Evolutionary conservation across 2,113 vertebrate genomes (phyloP), one percentile per base, ranked within the genome.

Genomic region (Pygoscelis antarcticus): DNA sequence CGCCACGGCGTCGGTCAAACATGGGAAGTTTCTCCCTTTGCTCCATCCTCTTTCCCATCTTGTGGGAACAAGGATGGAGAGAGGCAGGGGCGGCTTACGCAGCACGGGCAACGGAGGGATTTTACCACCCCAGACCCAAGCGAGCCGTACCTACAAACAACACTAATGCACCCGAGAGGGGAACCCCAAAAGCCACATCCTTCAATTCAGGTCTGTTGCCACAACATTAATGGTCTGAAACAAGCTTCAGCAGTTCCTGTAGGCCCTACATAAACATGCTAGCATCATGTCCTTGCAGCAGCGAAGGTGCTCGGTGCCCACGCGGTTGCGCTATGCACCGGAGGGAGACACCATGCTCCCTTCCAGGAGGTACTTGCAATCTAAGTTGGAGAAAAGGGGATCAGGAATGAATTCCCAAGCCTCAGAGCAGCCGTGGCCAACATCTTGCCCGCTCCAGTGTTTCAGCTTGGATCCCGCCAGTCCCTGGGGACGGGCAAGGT

Each of bases 241-340:
- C 1, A 55, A 83, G 47, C 36, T 51, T 22, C 57, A 62, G 27
- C 10, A 26, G 22, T 23, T 74, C 27, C 71, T 74, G 44, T 36
- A 71, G 71, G 34, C 14, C 36, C 85, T 83, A 69, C 30, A 9
- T 9, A 64, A 90, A 76, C 8, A 36, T 1, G 8, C 0, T 2
- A 61, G 46, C 14, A 25, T 23, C 9, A 1, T 2, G 15, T 51
- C 38, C 30, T 49, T 4, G 2, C 77, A 87, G 47, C 68, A 81
- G 38, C 2, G 4, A 61, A 74, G 70, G 34, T 55, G 46, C 25
- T 32, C 2, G 1, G 55, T 42, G 65, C 29, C 26, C 55, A 57
- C 0, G 0, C 0, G 0, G 15, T 54, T 58, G 61, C 3, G 2
- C 57, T 40, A 34, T 18, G 34, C 42, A 29, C 8, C 0, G 7